A percentile compares a stretch with the other conserved stretches of the same genome.
Conservation (phyloP, 2,888 invertebrate species). For the Nomada goodeniana region DNA sequence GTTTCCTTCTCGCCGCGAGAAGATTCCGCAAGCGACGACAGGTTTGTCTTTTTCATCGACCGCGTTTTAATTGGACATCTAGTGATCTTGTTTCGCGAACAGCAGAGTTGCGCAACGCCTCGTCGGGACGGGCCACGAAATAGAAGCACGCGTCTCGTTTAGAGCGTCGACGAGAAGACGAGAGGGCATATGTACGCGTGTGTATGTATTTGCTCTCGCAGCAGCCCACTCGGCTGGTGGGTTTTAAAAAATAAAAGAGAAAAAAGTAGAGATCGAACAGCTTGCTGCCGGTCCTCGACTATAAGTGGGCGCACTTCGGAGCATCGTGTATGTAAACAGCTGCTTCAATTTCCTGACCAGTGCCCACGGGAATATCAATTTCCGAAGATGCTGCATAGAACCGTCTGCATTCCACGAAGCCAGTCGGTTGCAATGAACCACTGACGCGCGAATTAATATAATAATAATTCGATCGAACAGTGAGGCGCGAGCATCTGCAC, state of each 20-base stretch:
- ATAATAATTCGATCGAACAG: background rate
- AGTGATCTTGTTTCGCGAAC: constrained; percentile 37
- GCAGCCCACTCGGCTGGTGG: constrained; percentile 19
- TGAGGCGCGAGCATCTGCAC: background rate
- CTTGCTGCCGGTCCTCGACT: constrained; percentile 30
- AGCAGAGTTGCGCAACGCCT: background rate
- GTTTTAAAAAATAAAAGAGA: constrained; percentile 16
- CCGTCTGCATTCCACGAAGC: background rate
- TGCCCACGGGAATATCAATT: constrained; percentile 29
- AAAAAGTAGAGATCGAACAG: constrained; percentile 31
- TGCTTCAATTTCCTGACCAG: constrained; percentile 48
- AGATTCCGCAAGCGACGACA: constrained; percentile 7
- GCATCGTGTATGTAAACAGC: constrained; percentile 48
- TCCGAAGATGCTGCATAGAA: background rate
- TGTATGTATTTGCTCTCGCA: constrained; percentile 24
- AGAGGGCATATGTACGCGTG: background rate
- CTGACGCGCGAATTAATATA: background rate
- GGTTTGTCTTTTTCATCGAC: constrained; percentile 21
- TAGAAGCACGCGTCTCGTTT: constrained; percentile 53
- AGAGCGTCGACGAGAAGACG: constrained; percentile 43
- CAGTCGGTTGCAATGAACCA: background rate
- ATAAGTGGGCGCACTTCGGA: constrained; percentile 11
- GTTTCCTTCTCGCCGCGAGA: constrained; percentile 14
- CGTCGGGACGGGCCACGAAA: constrained; percentile 32
- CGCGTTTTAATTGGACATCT: constrained; percentile 48